Evolutionary conservation across 2,113 vertebrate species (phyloP).

Genomic region (Microcebus tavaratra): DNA sequence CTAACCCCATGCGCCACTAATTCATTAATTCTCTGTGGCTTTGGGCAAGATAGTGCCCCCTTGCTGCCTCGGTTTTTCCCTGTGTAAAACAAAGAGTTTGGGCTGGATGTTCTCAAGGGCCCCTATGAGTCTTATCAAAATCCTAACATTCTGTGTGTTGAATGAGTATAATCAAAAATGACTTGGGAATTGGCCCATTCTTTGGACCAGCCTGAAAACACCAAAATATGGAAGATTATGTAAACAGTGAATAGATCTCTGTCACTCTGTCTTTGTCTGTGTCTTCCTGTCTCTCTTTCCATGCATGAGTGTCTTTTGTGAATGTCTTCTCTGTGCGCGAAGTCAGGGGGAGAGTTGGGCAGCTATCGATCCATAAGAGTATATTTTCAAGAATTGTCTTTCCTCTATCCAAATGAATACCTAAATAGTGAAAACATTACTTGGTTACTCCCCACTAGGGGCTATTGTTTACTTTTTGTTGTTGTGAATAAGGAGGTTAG

Average conservation of each 20-base stretch:
- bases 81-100: not conserved
- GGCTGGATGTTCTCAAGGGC: not conserved
- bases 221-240: not conserved
- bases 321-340: not conserved
- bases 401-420: constrained; percentile 22
- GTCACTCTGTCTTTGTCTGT: not conserved
- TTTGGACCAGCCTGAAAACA: not conserved
- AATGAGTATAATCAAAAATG: not conserved
- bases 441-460: not conserved
- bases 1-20: not conserved
- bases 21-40: not conserved
- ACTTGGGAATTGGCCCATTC: not conserved
- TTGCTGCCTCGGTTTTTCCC: not conserved
- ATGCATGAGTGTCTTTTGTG: not conserved
- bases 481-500: not conserved
- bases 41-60: not conserved
- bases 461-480: not conserved
- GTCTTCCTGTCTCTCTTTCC: not conserved
- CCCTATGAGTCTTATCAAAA: not conserved
- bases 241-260: not conserved
- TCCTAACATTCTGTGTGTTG: not conserved
- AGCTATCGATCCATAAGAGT: not conserved
- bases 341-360: not conserved
- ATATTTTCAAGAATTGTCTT: constrained; percentile 2
- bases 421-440: not conserved